Base-by-base conservation (phyloP, 92 coral and sea anemone genomes). In the Heteractis magnifica region DNA sequence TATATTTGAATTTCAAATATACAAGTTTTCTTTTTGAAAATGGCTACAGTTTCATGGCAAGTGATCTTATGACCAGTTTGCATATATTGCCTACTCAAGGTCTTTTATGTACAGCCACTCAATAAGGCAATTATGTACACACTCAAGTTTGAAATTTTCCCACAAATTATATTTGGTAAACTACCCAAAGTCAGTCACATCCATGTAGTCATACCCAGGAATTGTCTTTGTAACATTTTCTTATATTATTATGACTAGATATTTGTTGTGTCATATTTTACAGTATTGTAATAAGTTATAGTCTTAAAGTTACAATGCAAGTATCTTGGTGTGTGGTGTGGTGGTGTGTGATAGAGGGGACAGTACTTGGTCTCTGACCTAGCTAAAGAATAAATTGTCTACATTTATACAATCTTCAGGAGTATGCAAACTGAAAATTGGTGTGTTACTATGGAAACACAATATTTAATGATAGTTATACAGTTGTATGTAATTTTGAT, bases 401-500 rank as follows among this genome's bases (percentile, higher is more conserved):
- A 68, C 44, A 68, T 68, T 68, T 68, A 68, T 68, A 68, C 73
- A 68, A 68, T 68, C 70, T 62, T 19, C 70, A 68, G 49, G 73
- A 26, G 49, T 68, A 68, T 68, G 20, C 13, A 53, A 21, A 68
- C 73, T 13, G 6, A 68, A 26, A 26, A 68, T 26, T 20, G 48
- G 73, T n/a, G 73, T 68, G 58, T 53, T 8, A 53, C 13, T 53
- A 68, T 68, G 49, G 49, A 1, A 68, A 20, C 13, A 20, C 13
- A 20, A 20, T 68, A 68, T 68, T 68, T 68, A 68, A 68, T 6
- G 16, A 68, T 68, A 68, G 73, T 48, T 26, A 68, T 26, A 68
- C 49, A 68, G 73, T 10, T 68, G 73, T 68, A 68, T 20, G 73
- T 68, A 68, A 68, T 68, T 68, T 68, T 68, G 73, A 68, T 68